Base-by-base conservation (phyloP, 2,113 vertebrate genomes). In the Clupea harengus region DNA sequence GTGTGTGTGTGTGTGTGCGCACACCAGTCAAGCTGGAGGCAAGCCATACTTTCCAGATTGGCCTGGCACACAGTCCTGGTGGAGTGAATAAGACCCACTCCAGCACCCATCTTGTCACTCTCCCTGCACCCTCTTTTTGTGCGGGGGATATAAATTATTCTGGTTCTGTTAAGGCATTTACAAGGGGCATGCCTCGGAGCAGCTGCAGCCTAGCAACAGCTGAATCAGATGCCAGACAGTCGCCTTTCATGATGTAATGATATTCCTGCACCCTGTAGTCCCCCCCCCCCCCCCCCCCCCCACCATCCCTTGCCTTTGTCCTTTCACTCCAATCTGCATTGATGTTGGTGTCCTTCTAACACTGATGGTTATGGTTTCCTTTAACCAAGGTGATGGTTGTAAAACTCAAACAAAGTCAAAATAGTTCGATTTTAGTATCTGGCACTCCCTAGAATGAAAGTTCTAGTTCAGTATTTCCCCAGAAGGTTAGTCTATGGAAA, bases 181-280 rank as follows among this genome's bases (percentile, higher is more conserved):
- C 94, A 95, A 93, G 94, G 94, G 95, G 95, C 94, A 95, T 96
- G 95, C 96, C 64, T 92, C 97, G 95, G 95, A 96, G 94, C 95
- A 96, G 96, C 20, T 92, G 96, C 95, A 96, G 95, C 98, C 95
- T 98, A 97, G 98, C 97, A 97, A 99, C 97, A 91, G 92, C 93
- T 90, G 91, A 93, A 89, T 89, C 90, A 89, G 92, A 93, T 98
- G 97, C 97, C 95, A 95, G 93, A 96, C 95, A 97, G 94, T 95
- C 92, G 93, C 95, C 10, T 92, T 91, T 92, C 94, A 92, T 91
- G 50, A 22, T 85, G 32, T 82, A 72, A 92, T 95, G 96, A 94
- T 95, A 95, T 95, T 72, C 93, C 90, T 93, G 45, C 45, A 82
- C 85, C 93, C 88, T 93, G 94, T 92, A 17, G 1, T 17, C 52